Evolutionary conservation across 2,888 invertebrate species (phyloP), one percentile per base, ranked within the genome.

Genomic region (Pseudococcus viburni): DNA sequence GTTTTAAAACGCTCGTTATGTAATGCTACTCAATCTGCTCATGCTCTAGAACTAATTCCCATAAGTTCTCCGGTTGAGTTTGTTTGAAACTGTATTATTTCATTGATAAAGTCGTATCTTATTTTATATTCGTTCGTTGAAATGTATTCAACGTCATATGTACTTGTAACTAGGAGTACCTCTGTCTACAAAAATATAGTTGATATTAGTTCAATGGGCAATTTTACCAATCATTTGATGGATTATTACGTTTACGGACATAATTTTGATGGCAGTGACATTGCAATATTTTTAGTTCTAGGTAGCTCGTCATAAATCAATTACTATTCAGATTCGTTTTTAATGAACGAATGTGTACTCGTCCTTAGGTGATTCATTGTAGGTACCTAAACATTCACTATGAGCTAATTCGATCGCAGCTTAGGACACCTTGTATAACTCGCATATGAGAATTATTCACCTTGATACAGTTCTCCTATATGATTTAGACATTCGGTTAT

Each of bases 401-500:
- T 42, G 8, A 15, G 4, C 2, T 33, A 8, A 73, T 73, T 6
- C 33, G 17, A 73, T 2, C 6, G 55, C n/a, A n/a, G 7, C 73
- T 3, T 77, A 11, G 80, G 80, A 83, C 80, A 83, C 80, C 80
- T 83, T 83, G 46, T 83, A 46, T 46, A 46, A 46, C 19, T 83
- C 46, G 46, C 19, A 15, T 46, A 46, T 33, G 46, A 46, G 19
- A 19, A 83, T 42, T 42, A 42, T 46, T 83, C 80, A 83, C 80
- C 80, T 83, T 83, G 80, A 83, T 83, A 46, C 46, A 11, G 46
- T 46, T 83, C 19, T 83, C n/a, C 19, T 83, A 46, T 83, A 83
- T 83, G 80, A 83, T 83, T 83, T 33, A 83, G 39, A 83, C 46
- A 33, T 83, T 83, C 46, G 19, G 33, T 83, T 83, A 83, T 83